Evolutionary conservation across 2,888 invertebrate species (phyloP), one percentile per base, ranked within the genome.

Genomic region (Xestobium rufovillosum): DNA sequence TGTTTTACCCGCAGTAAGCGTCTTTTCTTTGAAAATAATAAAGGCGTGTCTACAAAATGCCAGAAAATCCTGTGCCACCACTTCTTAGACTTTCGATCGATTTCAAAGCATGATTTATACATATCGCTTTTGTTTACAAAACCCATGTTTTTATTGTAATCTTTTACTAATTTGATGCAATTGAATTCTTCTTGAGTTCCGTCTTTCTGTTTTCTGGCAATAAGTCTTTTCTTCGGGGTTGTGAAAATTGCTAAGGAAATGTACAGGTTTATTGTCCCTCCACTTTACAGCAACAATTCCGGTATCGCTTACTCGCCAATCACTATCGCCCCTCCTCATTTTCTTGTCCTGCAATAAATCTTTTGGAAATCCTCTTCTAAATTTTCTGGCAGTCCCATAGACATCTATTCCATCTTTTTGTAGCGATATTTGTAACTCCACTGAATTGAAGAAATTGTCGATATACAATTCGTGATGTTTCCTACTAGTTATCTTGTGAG

Each of bases 1-100:
- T 25, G 23, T 32, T 14, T 32, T 32, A n/a, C n/a, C n/a, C n/a
- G n/a, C n/a, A n/a, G n/a, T n/a, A n/a, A n/a, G n/a, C n/a, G n/a
- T n/a, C n/a, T n/a, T n/a, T n/a, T n/a, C n/a, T n/a, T n/a, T n/a
- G n/a, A 38, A 39, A 8, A 52, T 3, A 52, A 45, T 9, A 56
- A 39, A 12, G 39, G 28, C n/a, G 50, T 40, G 44, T 56, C 52
- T 6, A 56, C 19, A 34, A 57, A 50, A 41, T 53, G 45, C 38
- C 45, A 55, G 30, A 54, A 48, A 6, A 57, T 42, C n/a, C n/a
- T n/a, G n/a, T n/a, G n/a, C 48, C 56, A 59, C 56, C 56, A 57
- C 48, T 58, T 59, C 38, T 45, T 48, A 12, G 47, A 49, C 43
- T 57, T 57, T 23, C 54, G 31, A 34, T 57, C 45, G 14, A 52